These are phyloP conservation scores for Rotaria macrura DNA, from an alignment of 2,888 invertebrate species.

Conservation along the genomic window DNA sequence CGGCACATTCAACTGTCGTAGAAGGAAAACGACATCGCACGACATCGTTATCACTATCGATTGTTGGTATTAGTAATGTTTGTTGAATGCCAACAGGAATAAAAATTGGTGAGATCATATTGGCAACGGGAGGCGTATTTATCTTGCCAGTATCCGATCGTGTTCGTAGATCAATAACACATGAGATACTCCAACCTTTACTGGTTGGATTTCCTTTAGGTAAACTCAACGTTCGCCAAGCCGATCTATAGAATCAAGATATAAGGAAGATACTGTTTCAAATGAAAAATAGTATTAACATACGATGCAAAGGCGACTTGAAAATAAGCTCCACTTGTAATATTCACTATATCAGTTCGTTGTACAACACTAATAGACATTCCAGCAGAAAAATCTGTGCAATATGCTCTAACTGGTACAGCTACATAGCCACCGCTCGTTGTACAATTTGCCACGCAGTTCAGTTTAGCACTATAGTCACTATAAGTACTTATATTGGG, in stretches of 20 bases:
- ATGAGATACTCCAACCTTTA: not conserved
- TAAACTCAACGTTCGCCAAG: not conserved
- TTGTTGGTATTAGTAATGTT: not conserved
- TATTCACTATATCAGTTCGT: not conserved
- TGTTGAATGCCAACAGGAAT: not conserved
- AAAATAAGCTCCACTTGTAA: not conserved
- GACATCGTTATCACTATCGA: not conserved
- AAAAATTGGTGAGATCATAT: not conserved
- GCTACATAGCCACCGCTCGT: not conserved
- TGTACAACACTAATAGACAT: not conserved
- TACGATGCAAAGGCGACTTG: not conserved
- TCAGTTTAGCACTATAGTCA: not conserved
- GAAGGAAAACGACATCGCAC: not conserved
- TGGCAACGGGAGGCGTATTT: not conserved
- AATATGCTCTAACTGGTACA: not conserved
- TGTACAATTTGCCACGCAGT: not conserved
- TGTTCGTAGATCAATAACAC: not conserved
- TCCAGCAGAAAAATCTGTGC: not conserved
- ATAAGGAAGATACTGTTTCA: not conserved
- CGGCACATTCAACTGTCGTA: not conserved
- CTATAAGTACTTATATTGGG: not conserved
- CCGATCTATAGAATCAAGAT: not conserved
- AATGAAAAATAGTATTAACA: not conserved
- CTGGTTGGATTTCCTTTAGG: not conserved
- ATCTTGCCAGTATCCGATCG: not conserved